Base-by-base conservation (phyloP, 2,113 vertebrate species). In the Oryzias javanicus region DNA sequence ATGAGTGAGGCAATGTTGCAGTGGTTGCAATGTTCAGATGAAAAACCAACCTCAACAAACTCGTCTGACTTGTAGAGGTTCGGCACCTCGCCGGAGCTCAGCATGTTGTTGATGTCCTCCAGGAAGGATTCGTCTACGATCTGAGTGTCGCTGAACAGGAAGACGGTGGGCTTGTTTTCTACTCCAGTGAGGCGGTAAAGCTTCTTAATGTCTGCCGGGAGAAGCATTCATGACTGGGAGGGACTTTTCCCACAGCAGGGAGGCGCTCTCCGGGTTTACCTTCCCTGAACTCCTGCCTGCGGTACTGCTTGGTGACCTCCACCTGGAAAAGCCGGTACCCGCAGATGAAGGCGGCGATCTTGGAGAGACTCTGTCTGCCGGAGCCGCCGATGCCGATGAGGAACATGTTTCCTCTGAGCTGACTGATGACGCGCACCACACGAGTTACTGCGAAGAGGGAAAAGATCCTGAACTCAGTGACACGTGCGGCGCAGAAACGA, bases 51-150 rank as follows among this genome's bases (percentile, higher is more conserved):
- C 93, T 95, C 93, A 35, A 89, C 92, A 73, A 94, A 92, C 55
- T 95, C 94, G 1, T 95, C 94, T 1, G 79, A 20, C 70, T 94
- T 96, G 80, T 94, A 96, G 48, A 96, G 93, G 68, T 93, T 95
- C 16, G 94, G 94, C 52, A 96, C 94, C 72, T 96, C 94, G 52
- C 94, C 95, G 0, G 94, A 94, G 81, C 93, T 95, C 59, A 97
- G 88, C 60, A 96, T 89, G 74, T 94, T 95, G 81, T 95, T 95
- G 58, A 95, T 92, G 70, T 96, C 94, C 62, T 94, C 94, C 4
- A 96, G 80, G 77, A 96, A 95, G 16, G 93, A 92, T n/a, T 94
- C 90, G 0, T 94, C 92, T 0, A 89, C 89, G 1, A 95, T 91
- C 70, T 97, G 94, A 1, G 92, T 92, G 79, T 97, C 94, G 61